Conservation (phyloP, 1,140 invertebrate genomes). For the Elymnias hypermnestra region DNA sequence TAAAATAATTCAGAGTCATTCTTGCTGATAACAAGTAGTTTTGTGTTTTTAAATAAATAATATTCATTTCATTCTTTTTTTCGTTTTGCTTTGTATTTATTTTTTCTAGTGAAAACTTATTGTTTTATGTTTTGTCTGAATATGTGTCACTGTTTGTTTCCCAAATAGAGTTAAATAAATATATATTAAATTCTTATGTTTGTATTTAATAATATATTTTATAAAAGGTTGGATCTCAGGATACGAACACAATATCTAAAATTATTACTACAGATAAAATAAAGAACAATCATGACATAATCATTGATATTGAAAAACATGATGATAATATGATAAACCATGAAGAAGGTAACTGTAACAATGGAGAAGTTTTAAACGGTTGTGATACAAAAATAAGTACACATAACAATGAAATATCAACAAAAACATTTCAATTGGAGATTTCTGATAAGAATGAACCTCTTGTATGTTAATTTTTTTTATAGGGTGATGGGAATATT, state of each 20-base stretch:
- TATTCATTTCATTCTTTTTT: no score
- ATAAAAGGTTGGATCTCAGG: slow-evolving; percentile 18
- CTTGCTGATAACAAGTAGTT: no score
- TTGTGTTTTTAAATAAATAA: no score
- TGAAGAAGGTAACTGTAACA: slow-evolving; percentile 24
- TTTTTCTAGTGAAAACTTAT: no score
- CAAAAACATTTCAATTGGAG: slow-evolving; percentile 51
- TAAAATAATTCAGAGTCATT: no score
- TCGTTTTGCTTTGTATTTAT: no score
- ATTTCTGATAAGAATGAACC: slow-evolving; percentile 56
- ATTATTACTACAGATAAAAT: slow-evolving; percentile 15
- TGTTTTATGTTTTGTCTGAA: no score
- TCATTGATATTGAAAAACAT: slow-evolving; percentile 14
- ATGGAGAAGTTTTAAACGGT: slow-evolving; percentile 29
- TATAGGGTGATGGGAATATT: slow-evolving; percentile 28
- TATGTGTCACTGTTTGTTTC: no score
- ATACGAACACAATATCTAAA: slow-evolving; percentile 23
- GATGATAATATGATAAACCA: slow-evolving; percentile 11
- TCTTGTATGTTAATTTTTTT: slow-evolving; percentile 45
- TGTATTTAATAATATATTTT: neutral
- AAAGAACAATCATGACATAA: slow-evolving; percentile 3
- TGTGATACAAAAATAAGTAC: slow-evolving; percentile 27
- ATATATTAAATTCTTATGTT: no score
- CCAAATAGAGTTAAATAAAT: no score
- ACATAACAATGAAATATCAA: slow-evolving; percentile 47